These are phyloP conservation scores for Ophion obscuratus DNA, from an alignment of 2,888 invertebrate species.

Conservation along the genomic window DNA sequence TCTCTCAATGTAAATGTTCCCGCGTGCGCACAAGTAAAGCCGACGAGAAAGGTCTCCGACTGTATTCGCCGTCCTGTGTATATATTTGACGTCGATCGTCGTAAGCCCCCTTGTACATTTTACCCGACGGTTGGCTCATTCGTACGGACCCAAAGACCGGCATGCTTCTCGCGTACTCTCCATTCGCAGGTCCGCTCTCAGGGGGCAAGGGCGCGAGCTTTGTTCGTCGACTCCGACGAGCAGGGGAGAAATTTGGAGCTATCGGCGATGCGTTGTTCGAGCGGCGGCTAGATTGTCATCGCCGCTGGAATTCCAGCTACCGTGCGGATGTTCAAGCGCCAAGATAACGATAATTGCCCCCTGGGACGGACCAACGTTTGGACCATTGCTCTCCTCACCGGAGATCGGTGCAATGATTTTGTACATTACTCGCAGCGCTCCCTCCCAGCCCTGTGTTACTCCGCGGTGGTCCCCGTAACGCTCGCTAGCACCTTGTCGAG, in stretches of 20 bases:
- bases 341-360: background rate
- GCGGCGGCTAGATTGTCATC: background rate
- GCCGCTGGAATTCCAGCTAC: background rate
- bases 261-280: too few relatives aligned
- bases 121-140: background rate
- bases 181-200: background rate
- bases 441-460: background rate
- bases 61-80: background rate
- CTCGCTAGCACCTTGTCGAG: constrained; percentile 9
- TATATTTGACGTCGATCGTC: background rate
- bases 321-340: background rate
- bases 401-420: background rate
- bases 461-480: background rate
- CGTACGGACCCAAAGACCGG: background rate
- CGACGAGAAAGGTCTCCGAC: background rate
- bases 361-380: background rate
- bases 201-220: background rate
- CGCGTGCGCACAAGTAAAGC: background rate
- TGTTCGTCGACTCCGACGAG: background rate
- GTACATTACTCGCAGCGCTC: background rate
- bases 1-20: constrained; percentile 39
- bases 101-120: background rate
- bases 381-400: background rate
- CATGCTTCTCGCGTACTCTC: background rate
- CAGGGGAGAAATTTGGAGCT: background rate